These are phyloP conservation scores for Marcusenius ussheri DNA, from an alignment of 2,113 vertebrate species.

Conservation along the genomic window DNA sequence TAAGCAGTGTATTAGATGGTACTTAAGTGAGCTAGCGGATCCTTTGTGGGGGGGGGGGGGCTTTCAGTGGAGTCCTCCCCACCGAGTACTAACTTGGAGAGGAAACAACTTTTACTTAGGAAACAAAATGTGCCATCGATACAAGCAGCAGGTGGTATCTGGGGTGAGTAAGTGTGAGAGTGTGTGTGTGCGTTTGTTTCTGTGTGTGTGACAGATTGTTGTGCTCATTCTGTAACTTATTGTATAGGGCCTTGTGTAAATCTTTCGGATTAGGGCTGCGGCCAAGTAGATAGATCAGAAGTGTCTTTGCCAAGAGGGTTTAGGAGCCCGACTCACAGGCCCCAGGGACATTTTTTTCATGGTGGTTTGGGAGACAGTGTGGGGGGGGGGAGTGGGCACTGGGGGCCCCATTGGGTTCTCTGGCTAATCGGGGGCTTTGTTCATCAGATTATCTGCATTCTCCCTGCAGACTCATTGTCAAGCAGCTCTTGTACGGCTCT, in stretches of 20 bases:
- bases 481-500: not conserved
- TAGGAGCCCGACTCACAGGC: not conserved
- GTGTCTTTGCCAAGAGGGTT: not conserved
- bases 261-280: slow-evolving; percentile 6
- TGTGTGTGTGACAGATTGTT: not conserved
- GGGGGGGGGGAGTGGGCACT: not conserved
- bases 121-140: not conserved
- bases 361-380: not conserved
- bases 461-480: not conserved
- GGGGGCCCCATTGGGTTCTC: not conserved
- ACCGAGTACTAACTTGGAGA: not conserved
- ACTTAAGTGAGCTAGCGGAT: not conserved
- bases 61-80: slow-evolving; percentile 9
- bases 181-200: not conserved
- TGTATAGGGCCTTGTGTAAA: slow-evolving; percentile 7
- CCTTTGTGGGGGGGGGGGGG: not conserved
- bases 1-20: not conserved
- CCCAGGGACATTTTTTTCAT: not conserved
- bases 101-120: slow-evolving; percentile 5
- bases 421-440: not conserved
- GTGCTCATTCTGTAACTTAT: not conserved
- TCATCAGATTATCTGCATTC: not conserved
- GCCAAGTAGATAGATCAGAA: slow-evolving; percentile 5
- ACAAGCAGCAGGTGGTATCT: not conserved
- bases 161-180: not conserved